Base-by-base conservation (phyloP, 2,113 vertebrate species). In the Poeciliopsis prolifica region DNA sequence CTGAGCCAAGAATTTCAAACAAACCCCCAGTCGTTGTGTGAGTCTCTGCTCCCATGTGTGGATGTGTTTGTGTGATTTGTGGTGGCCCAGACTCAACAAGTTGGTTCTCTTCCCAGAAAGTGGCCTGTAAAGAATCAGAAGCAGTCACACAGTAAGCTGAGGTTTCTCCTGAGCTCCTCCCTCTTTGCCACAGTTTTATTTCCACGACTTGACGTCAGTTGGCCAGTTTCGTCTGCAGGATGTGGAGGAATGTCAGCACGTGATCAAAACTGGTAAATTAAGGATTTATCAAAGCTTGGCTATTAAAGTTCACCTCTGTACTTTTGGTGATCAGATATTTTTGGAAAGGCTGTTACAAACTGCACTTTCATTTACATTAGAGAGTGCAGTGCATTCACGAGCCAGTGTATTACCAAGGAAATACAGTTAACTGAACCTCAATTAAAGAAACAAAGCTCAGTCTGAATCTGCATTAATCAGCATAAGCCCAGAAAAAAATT, bases 131-230 rank as follows among this genome's bases (percentile, higher is more conserved):
- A 87, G 73, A 84, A 79, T 69, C 77, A 75, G 48, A 77, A 70
- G 76, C 28, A 85, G 85, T 60, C 73, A 62, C 68, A 51, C 74
- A 62, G 74, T 84, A 78, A 83, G 82, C 83, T 30, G 78, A 85
- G 81, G 85, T 77, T 86, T 58, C 70, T 80, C 61, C 48, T 30
- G 31, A n/a, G n/a, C 78, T 80, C 73, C 80, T 70, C 80, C 82
- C 40, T 37, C 22, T 81, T 80, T 37, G 75, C 79, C 86, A 66
- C 84, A 75, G 74, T 78, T 87, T 86, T 82, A 89, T 90, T 88
- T 85, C 74, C 82, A 84, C 73, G 19, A 77, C 63, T 62, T 92
- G 85, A 89, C 79, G 82, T 92, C 84, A 88, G 80, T 70, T 17
- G 69, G 76, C 83, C 79, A 62, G 65, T 65, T 26, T 8, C 8